A percentile compares a stretch with the other conserved stretches of the same genome.
These are phyloP conservation scores for Syngnathus acus DNA, from an alignment of 2,797 vertebrate genomes.

Conservation along the genomic window DNA sequence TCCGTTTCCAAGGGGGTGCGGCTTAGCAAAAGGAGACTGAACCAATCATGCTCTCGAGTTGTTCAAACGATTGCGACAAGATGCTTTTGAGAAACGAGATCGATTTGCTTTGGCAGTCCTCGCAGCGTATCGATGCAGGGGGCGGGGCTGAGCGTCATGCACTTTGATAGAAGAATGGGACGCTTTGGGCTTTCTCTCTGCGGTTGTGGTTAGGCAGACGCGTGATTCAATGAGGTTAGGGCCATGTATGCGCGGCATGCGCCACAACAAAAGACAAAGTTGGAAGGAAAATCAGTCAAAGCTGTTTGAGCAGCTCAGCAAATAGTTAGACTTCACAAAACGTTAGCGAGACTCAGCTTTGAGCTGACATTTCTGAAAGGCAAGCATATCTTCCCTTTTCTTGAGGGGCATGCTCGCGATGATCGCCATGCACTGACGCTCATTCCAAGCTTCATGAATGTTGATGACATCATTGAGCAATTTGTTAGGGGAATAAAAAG, in stretches of 20 bases:
- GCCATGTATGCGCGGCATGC: not conserved
- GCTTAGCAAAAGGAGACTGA: not conserved
- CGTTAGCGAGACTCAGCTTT: not conserved
- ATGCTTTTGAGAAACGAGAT: constrained; percentile 19
- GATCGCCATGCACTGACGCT: not conserved
- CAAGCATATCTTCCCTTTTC: not conserved
- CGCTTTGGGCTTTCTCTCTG: constrained; percentile 40
- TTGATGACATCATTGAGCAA: not conserved
- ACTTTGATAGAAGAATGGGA: constrained; percentile 38
- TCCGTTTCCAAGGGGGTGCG: no score
- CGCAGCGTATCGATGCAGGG: constrained; percentile 61
- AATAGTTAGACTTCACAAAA: not conserved
- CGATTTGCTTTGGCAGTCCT: constrained; percentile 68
- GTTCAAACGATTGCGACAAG: not conserved
- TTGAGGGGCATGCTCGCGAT: not conserved
- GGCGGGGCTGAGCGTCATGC: constrained; percentile 58
- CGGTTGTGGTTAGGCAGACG: not conserved
- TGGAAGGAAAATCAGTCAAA: not conserved
- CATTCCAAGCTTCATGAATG: not conserved
- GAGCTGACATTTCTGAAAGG: not conserved
- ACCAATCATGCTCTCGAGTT: not conserved
- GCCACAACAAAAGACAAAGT: not conserved
- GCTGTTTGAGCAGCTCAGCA: not conserved
- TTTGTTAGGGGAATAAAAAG: constrained; percentile 3
- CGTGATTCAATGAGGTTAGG: no score